Percentiles rank a stretch among this genome's conserved stretches.
These are phyloP conservation scores for Heteromyza rotundicornis DNA, from an alignment of 2,888 invertebrate species.

Conservation along the genomic window DNA sequence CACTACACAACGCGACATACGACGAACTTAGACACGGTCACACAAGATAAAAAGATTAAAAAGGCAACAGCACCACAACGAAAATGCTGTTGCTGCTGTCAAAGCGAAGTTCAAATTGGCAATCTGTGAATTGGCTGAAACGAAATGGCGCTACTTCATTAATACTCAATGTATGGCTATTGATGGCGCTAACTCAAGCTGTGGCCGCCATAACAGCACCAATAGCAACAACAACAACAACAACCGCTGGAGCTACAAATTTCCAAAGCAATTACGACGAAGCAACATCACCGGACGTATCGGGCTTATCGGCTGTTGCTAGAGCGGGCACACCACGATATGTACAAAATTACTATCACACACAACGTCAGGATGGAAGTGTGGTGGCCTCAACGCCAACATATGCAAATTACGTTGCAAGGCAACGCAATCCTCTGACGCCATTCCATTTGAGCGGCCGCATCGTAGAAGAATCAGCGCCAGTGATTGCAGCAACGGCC, in stretches of 20 bases:
- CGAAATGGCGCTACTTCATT: slow-evolving; percentile 30
- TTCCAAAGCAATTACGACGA: slow-evolving; percentile 44
- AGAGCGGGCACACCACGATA: slow-evolving; percentile 36
- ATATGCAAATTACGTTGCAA: slow-evolving; percentile 16
- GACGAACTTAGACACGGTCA: neutral
- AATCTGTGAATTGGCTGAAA: neutral
- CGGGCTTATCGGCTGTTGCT: slow-evolving; percentile 40
- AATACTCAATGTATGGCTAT: slow-evolving; percentile 44
- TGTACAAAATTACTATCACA: slow-evolving; percentile 42
- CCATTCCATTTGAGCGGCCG: neutral
- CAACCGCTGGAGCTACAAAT: slow-evolving; percentile 22
- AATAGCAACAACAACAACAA: slow-evolving; percentile 8
- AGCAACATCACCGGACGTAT: slow-evolving; percentile 19
- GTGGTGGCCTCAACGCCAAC: slow-evolving; percentile 21
- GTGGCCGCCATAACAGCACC: slow-evolving; percentile 32
- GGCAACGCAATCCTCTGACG: slow-evolving; percentile 3
- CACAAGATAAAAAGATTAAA: neutral
- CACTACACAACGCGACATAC: neutral
- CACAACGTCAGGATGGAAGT: slow-evolving; percentile 8
- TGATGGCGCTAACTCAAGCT: slow-evolving; percentile 35
- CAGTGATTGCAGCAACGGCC: slow-evolving; percentile 10
- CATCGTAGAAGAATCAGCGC: slow-evolving; percentile 13
- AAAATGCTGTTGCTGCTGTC: slow-evolving; percentile 29
- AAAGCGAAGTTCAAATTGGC: slow-evolving; percentile 21
- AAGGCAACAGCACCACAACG: neutral